Conservation (phyloP, 1,140 invertebrate genomes). For the Danaus melanippus region DNA sequence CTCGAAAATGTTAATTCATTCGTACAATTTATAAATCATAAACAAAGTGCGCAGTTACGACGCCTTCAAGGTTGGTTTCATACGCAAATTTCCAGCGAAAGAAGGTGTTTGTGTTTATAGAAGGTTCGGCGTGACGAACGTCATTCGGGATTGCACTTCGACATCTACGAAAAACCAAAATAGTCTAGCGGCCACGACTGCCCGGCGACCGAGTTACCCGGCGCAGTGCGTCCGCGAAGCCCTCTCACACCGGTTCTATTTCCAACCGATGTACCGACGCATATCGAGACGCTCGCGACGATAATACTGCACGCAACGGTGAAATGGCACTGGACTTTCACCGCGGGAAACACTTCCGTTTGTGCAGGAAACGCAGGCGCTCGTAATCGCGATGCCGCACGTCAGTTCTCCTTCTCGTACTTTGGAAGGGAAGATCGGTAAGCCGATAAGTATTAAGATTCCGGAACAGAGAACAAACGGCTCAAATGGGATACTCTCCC, state of each 20-base stretch:
- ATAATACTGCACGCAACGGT: conserved; percentile 49
- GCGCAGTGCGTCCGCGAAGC: conserved; percentile 56
- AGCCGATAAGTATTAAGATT: conserved; percentile 46
- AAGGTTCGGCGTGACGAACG: conserved; percentile 43
- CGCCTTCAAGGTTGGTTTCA: conserved; percentile 7
- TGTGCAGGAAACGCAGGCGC: conserved; percentile 53
- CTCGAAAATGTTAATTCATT: too few relatives aligned
- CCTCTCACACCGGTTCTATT: conserved; percentile 65
- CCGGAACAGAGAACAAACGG: conserved; percentile 38
- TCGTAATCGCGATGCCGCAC: conserved; percentile 42
- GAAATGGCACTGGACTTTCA: conserved; percentile 66
- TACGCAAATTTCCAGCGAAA: conserved; percentile 3
- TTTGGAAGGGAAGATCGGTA: conserved; percentile 26
- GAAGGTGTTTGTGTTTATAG: conserved; percentile 26
- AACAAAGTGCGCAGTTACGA: conserved; percentile 7
- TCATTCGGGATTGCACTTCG: conserved; percentile 56
- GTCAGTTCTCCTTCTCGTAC: conserved; percentile 22
- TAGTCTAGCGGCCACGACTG: conserved; percentile 53
- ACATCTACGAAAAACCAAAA: conserved; percentile 66
- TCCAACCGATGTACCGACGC: conserved; percentile 58
- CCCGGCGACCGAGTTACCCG: conserved; percentile 64
- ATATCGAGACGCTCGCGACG: conserved; percentile 49
- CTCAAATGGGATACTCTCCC: conserved; percentile 37
- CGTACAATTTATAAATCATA: too few relatives aligned
- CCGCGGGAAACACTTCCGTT: conserved; percentile 50